Evolutionary conservation across 2,113 vertebrate genomes (phyloP).

Genomic region (Arizona elegans): DNA sequence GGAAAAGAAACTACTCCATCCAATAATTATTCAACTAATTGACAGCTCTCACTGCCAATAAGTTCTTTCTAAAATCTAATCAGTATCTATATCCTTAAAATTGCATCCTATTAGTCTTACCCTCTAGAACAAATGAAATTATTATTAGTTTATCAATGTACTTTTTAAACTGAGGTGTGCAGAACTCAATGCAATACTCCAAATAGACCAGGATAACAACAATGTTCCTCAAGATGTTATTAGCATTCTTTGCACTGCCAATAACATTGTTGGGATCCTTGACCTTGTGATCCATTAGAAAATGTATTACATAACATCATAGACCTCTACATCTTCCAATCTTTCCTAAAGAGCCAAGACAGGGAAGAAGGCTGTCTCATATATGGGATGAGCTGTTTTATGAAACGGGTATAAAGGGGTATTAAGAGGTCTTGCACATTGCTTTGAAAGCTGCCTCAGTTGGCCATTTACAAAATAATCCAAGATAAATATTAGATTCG

Average conservation of each 20-base stretch:
- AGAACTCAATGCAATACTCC: neutral
- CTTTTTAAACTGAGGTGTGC: neutral
- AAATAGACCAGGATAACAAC: neutral
- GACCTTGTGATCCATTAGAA: neutral
- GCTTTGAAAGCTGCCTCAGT: neutral
- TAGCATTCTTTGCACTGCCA: neutral
- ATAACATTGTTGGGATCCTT: neutral
- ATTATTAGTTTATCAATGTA: neutral
- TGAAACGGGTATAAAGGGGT: neutral
- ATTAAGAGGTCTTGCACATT: neutral
- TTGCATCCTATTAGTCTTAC: neutral
- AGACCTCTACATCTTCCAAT: neutral
- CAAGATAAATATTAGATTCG: neutral
- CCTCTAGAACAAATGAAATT: neutral
- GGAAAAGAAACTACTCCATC: neutral
- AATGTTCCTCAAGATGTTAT: neutral
- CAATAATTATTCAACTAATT: neutral
- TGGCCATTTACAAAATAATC: neutral
- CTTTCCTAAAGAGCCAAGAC: neutral
- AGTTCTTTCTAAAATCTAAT: neutral
- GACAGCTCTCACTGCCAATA: neutral
- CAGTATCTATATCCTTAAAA: neutral
- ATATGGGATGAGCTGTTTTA: neutral
- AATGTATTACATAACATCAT: neutral
- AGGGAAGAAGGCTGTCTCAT: neutral